Evolutionary conservation across 2,113 vertebrate genomes (phyloP).

Genomic region (Porphyrio hochstetteri): DNA sequence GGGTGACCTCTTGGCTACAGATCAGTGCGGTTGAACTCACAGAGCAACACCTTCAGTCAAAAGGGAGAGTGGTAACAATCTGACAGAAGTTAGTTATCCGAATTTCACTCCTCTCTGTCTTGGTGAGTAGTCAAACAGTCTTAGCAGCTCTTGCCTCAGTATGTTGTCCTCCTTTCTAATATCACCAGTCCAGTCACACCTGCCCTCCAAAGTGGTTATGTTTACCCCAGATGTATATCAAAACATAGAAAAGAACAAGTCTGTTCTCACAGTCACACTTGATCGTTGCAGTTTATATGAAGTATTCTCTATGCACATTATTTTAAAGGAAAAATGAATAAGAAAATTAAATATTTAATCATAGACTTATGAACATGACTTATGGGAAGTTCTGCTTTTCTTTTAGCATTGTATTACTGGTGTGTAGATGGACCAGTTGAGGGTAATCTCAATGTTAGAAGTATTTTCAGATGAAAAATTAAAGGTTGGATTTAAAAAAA

Average conservation of each 20-base stretch:
- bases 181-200: not conserved
- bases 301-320: not conserved
- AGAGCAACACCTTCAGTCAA: not conserved
- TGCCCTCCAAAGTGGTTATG: fast-evolving
- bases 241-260: not conserved
- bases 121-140: not conserved
- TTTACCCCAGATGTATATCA: not conserved
- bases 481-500: not conserved
- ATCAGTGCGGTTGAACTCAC: not conserved
- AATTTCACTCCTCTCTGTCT: not conserved
- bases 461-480: not conserved
- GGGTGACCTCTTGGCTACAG: not conserved
- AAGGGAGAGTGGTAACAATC: not conserved
- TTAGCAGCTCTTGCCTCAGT: not conserved
- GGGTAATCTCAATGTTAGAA: not conserved
- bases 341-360: not conserved
- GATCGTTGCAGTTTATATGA: not conserved
- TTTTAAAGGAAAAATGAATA: not conserved
- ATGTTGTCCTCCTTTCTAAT: not conserved
- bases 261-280: not conserved
- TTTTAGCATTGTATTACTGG: not conserved
- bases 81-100: not conserved
- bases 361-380: not conserved
- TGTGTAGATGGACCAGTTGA: not conserved
- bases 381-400: not conserved